Percentiles rank a stretch among this genome's conserved stretches.
Evolutionary conservation across 2,888 invertebrate species (phyloP).

Genomic region (Hedychridium roseum): DNA sequence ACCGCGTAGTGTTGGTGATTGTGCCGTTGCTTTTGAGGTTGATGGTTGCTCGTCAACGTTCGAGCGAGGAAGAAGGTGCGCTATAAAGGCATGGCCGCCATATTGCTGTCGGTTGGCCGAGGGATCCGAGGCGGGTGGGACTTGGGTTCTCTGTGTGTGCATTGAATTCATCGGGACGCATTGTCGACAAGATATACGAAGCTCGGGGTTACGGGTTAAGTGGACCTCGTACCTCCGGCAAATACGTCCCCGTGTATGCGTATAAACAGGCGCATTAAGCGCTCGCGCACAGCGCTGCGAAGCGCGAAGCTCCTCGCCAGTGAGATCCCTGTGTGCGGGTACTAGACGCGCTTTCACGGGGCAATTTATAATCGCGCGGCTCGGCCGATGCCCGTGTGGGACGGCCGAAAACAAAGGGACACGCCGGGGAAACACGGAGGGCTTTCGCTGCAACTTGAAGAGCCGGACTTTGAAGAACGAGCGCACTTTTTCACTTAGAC

Average conservation of each 20-base stretch:
- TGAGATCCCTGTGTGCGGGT: conserved; percentile 20
- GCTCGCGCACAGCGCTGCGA: conserved; percentile 19
- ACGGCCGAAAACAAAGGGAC: conserved; percentile 45
- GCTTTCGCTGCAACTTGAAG: not conserved
- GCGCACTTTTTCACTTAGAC: too few relatives aligned
- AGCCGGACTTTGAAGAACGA: too few relatives aligned
- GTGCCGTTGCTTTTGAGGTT: too few relatives aligned
- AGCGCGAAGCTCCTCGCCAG: conserved; percentile 5
- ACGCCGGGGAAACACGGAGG: conserved; percentile 21
- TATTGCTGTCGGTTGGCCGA: conserved; percentile 36
- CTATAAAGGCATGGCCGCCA: conserved; percentile 29
- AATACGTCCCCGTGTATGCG: conserved; percentile 31
- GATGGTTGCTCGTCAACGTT: too few relatives aligned
- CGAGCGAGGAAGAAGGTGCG: conserved; percentile 6
- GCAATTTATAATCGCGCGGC: conserved; percentile 53
- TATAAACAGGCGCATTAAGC: conserved; percentile 4
- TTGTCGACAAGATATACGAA: conserved; percentile 58
- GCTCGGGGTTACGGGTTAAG: conserved; percentile 59
- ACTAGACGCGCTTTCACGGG: conserved; percentile 39
- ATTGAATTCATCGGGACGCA: conserved; percentile 53
- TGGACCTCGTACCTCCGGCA: conserved; percentile 45
- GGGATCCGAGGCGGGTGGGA: conserved; percentile 20
- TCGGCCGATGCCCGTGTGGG: conserved; percentile 52
- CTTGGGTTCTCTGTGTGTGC: conserved; percentile 21
- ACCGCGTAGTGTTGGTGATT: too few relatives aligned